Conservation (phyloP, 2,113 vertebrate species). For the Peromyscus polionotus region DNA sequence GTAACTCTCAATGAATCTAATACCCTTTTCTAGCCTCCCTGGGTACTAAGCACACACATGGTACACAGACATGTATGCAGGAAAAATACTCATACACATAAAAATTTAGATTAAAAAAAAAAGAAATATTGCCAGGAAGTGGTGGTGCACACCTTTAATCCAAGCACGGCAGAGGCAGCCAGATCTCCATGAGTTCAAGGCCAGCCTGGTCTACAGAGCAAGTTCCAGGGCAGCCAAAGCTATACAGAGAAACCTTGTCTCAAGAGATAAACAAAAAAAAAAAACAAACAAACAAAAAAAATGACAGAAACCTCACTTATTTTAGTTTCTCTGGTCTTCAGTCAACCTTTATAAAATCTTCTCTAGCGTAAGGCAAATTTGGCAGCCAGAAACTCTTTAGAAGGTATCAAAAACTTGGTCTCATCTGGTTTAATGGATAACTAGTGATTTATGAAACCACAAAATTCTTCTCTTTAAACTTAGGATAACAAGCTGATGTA, state of each 20-base stretch:
- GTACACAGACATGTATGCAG: not conserved
- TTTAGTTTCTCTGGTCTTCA: slow-evolving; percentile 56
- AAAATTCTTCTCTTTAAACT: slow-evolving; percentile 49
- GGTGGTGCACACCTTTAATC: not conserved
- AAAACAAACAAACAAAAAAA: not conserved
- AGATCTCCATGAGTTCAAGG: not conserved
- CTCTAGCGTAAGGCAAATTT: slow-evolving; percentile 28
- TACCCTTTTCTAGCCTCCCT: not conserved
- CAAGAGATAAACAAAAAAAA: not conserved
- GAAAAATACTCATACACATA: not conserved
- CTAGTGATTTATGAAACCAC: not conserved
- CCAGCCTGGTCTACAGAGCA: not conserved
- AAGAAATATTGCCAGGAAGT: not conserved
- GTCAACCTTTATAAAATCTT: slow-evolving; percentile 66
- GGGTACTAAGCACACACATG: not conserved
- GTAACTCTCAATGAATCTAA: not conserved
- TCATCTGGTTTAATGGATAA: slow-evolving; percentile 54
- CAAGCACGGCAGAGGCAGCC: not conserved
- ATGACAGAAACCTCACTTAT: not conserved
- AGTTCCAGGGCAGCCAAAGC: not conserved
- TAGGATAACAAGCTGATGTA: not conserved
- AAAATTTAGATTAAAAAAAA: not conserved
- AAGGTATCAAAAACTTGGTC: slow-evolving; percentile 34
- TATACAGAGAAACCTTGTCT: not conserved
- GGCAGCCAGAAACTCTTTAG: slow-evolving; percentile 46